Evolutionary conservation across 2,888 invertebrate species (phyloP), one percentile per base, ranked within the genome.

Genomic region (Tenthredo amoena): DNA sequence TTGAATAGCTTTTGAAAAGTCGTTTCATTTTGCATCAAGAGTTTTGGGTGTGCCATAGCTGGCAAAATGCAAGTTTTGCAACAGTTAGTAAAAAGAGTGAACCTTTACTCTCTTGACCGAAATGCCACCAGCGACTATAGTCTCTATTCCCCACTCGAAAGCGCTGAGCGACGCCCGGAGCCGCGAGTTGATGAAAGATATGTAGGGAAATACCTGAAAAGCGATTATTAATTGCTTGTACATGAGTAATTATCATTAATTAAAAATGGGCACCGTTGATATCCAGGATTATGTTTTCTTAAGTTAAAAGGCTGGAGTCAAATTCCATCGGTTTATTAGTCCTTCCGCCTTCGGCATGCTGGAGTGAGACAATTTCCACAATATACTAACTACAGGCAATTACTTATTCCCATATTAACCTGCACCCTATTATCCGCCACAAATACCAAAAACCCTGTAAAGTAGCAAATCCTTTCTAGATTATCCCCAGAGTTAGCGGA

Each of bases 201-300:
- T 21, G 62, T 40, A 81, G 7, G 81, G 81, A 62, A 81, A 81
- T 26, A 81, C 81, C 81, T 81, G 26, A 40, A 81, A 81, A 81
- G 65, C 47, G 26, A 81, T 50, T 18, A 72, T 43, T 26, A 26
- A 26, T 26, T 21, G 9, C 37, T 40, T 43, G 40, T 40, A 72
- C 21, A n/a, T 10, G 34, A 9, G 21, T 31, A 7, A 77, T 43
- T 26, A 50, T 6, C 26, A 26, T 26, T 26, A 26, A 26, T 26
- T 1, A 55, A 34, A 21, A 47, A 47, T 76, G 3, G 4, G 21
- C 47, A 21, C 62, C 12, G 10, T 62, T 62, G 2, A 26, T 62
- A 31, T 26, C 1, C 21, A 2, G 4, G 62, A 62, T 62, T 62
- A 62, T 62, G 9, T 4, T 31, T 62, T 31, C 21, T 5, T 68